phyloP scores from a whole-genome alignment of 2,888 invertebrate genomes.

The Urechis unicinctus region DNA sequence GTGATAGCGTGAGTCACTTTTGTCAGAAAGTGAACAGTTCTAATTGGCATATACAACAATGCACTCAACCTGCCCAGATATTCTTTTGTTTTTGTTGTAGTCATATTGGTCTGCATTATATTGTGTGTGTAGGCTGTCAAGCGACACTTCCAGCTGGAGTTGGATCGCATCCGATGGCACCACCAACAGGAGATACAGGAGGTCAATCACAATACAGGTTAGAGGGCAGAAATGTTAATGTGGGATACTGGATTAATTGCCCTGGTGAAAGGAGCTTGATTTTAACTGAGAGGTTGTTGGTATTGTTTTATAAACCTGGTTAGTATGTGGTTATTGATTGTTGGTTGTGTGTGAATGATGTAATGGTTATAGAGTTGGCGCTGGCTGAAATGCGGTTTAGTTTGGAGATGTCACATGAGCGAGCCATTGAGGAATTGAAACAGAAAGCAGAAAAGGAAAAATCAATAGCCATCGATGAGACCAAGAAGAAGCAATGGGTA shows the following conservation, averaged over 20 bases:
- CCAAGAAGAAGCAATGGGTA: constrained; percentile 82
- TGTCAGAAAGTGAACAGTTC: too few species aligned
- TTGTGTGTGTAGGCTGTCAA: constrained; percentile 63
- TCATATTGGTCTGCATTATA: too few species aligned
- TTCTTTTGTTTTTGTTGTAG: too few species aligned
- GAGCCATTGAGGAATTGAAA: constrained; percentile 64
- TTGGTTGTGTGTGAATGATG: not conserved
- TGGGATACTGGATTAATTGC: too few species aligned
- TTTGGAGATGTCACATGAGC: constrained; percentile 5
- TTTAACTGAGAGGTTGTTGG: not conserved
- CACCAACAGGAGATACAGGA: constrained; percentile 70
- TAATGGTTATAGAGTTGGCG: constrained; percentile 4
- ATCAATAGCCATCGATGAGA: constrained; percentile 65
- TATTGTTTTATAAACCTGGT: not conserved
- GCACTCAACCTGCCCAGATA: not conserved
- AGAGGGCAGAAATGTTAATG: not conserved
- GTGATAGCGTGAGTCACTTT: too few species aligned
- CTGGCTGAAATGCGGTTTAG: constrained; percentile 7
- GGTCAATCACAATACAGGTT: constrained; percentile 60
- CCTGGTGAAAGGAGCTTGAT: too few species aligned
- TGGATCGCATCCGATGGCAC: constrained; percentile 66
- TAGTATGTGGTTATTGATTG: not conserved
- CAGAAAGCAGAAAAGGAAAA: constrained; percentile 59
- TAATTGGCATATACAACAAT: too few species aligned
- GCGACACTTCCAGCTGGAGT: constrained; percentile 61